Evolutionary conservation across 2,113 vertebrate species (phyloP).

Genomic region (Lamprotornis superbus): DNA sequence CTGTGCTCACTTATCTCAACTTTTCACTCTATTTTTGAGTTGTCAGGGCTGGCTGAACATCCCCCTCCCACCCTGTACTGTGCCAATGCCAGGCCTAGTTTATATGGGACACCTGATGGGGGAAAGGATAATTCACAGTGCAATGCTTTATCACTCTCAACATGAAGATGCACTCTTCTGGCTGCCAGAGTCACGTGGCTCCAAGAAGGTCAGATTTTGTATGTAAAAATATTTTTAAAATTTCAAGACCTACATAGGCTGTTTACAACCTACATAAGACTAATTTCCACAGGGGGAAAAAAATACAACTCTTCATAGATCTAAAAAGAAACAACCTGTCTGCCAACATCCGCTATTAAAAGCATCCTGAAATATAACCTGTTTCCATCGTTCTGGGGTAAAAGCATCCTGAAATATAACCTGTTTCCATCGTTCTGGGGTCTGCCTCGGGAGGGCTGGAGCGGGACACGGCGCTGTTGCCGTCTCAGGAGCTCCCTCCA

Average conservation of each 20-base stretch:
- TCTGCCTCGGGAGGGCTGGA: neutral
- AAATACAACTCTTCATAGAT: neutral
- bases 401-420: neutral
- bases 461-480: accelerated
- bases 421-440: neutral
- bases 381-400: neutral
- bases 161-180: neutral
- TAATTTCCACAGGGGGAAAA: neutral
- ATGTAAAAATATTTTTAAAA: neutral
- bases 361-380: neutral
- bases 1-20: neutral
- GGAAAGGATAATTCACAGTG: neutral
- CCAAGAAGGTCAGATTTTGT: neutral
- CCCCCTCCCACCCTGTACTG: accelerated
- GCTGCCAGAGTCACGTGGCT: neutral
- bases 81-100: neutral
- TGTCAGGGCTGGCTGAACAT: neutral
- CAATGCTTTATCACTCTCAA: neutral
- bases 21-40: neutral
- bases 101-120: neutral
- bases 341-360: neutral
- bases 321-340: neutral
- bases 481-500: slow-evolving; percentile 29
- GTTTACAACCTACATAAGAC: neutral
- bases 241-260: neutral